A percentile compares a stretch with the other conserved stretches of the same genome.
phyloP scores from a whole-genome alignment of 2,888 invertebrate species.

The Zhengitettix transpicula region DNA sequence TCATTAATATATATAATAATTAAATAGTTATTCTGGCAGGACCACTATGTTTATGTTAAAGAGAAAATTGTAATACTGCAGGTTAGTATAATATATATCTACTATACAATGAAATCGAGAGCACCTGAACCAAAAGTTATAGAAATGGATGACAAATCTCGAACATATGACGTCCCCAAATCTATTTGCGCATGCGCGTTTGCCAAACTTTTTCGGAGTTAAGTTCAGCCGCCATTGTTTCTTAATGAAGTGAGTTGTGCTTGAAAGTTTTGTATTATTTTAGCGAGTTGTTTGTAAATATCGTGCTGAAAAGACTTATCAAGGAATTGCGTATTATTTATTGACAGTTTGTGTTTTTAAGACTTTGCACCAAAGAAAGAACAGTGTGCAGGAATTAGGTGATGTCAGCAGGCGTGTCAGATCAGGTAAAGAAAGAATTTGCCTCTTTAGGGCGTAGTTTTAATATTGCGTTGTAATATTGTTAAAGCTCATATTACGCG shows the following conservation, averaged over 20 bases:
- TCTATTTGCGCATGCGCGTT: constrained; percentile 6
- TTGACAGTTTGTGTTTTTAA: constrained; percentile 9
- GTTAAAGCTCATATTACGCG: neutral
- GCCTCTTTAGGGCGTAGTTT: constrained; percentile 18
- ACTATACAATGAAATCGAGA: no score
- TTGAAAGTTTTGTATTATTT: constrained; percentile 14
- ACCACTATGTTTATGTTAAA: no score
- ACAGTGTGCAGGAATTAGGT: constrained; percentile 17
- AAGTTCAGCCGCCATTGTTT: constrained; percentile 14
- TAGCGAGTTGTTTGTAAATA: constrained; percentile 12
- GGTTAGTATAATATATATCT: no score
- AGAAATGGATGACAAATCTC: neutral
- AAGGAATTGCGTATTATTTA: constrained; percentile 6
- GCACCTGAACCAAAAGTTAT: neutral
- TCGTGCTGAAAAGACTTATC: constrained; percentile 9
- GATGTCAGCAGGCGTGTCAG: constrained; percentile 84
- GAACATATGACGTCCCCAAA: constrained; percentile 8
- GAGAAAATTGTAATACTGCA: no score
- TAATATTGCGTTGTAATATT: constrained; percentile 13
- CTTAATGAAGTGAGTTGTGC: constrained; percentile 14
- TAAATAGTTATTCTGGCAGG: no score
- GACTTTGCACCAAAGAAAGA: constrained; percentile 12
- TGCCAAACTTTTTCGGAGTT: constrained; percentile 10
- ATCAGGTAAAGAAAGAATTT: constrained; percentile 51
- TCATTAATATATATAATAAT: no score